A percentile compares a stretch with the other conserved stretches of the same genome.
phyloP scores from a whole-genome alignment of 2,888 invertebrate species.

The Drosophila imparisetae region DNA sequence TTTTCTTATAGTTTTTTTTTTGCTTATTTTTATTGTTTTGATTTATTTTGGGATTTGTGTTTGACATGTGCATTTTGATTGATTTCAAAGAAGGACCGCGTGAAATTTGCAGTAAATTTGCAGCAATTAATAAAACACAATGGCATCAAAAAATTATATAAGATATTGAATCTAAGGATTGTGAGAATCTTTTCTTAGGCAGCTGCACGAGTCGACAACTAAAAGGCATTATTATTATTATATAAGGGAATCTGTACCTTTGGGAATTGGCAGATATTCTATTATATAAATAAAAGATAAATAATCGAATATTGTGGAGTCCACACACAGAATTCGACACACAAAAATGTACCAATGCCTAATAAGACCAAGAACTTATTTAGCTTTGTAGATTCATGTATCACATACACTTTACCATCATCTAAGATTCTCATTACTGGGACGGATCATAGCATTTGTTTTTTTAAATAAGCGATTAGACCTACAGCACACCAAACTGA shows the following conservation, averaged over 20 bases:
- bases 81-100: constrained; percentile 54
- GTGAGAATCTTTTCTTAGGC: constrained; percentile 25
- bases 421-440: neutral
- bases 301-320: neutral
- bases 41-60: constrained; percentile 56
- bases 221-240: neutral
- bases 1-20: constrained; percentile 46
- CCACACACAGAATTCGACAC: fast-evolving
- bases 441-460: neutral
- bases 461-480: neutral
- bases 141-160: constrained; percentile 31
- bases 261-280: neutral
- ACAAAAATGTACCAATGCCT: neutral
- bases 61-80: constrained; percentile 67
- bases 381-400: neutral
- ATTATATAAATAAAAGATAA: neutral
- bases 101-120: constrained; percentile 60
- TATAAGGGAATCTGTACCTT: neutral
- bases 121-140: constrained; percentile 69
- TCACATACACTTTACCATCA: neutral
- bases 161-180: constrained; percentile 17
- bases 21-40: constrained; percentile 55
- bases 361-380: neutral
- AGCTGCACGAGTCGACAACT: constrained; percentile 19
- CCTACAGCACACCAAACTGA: neutral